These are phyloP conservation scores for Anolis sagrei DNA, from an alignment of 2,113 vertebrate species.

Conservation along the genomic window DNA sequence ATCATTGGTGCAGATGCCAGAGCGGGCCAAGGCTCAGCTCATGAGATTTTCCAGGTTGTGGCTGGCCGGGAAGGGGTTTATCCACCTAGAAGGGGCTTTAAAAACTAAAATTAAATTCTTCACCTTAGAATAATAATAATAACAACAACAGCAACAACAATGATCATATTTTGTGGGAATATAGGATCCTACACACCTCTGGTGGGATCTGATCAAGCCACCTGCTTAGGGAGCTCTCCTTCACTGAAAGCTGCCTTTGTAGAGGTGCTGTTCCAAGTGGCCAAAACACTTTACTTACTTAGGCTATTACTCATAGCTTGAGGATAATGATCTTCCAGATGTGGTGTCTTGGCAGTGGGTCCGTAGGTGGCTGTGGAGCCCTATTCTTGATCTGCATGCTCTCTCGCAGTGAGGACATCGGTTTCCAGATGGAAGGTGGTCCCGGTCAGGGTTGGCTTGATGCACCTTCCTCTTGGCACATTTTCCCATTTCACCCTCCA, in stretches of 20 bases:
- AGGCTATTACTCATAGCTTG: no score
- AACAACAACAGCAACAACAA: constrained; percentile 4
- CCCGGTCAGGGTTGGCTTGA: no score
- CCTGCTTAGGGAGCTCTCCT: constrained; percentile 24
- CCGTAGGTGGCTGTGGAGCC: no score
- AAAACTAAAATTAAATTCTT: constrained; percentile 77
- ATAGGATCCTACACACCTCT: fast-evolving
- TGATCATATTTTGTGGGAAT: no score
- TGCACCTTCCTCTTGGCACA: no score
- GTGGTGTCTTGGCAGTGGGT: no score
- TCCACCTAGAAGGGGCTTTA: constrained; percentile 70
- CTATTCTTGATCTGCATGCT: no score
- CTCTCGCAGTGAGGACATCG: no score
- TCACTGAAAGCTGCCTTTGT: background rate
- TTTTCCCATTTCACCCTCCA: no score
- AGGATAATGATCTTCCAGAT: no score
- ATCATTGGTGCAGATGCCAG: constrained; percentile 68
- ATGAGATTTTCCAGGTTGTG: constrained; percentile 74
- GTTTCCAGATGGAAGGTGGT: no score
- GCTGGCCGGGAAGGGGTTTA: constrained; percentile 72
- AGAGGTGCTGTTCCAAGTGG: background rate
- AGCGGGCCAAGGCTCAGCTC: constrained; percentile 63
- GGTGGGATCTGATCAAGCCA: constrained; percentile 29
- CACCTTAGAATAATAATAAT: constrained; percentile 60
- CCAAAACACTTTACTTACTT: no score